phyloP scores from a whole-genome alignment of 2,888 invertebrate genomes.

The Orchesellides sinensis region DNA sequence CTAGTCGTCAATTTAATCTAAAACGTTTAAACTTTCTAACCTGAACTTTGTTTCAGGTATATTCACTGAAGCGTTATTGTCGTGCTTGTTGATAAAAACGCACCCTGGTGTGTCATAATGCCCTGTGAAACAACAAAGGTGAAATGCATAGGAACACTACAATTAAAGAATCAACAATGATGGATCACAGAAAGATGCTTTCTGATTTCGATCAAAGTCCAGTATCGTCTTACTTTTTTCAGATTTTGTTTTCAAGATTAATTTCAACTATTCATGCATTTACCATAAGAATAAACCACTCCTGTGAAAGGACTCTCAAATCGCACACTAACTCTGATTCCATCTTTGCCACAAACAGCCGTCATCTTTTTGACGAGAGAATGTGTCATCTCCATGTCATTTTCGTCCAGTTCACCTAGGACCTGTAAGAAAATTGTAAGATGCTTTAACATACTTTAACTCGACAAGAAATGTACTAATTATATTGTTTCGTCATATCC shows the following conservation, averaged over 20 bases:
- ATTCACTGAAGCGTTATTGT: constrained; percentile 17
- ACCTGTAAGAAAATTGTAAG: constrained; percentile 27
- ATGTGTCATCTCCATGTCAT: constrained; percentile 16
- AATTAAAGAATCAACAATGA: background rate
- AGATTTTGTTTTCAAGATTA: too few species aligned
- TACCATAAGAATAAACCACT: constrained; percentile 71
- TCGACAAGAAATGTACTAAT: background rate
- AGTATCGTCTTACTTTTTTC: background rate
- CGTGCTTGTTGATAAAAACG: constrained; percentile 67
- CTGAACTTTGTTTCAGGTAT: constrained; percentile 52
- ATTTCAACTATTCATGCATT: background rate
- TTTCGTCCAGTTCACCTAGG: constrained; percentile 9
- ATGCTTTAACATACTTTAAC: background rate
- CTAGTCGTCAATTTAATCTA: background rate
- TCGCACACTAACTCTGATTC: constrained; percentile 69
- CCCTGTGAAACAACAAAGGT: constrained; percentile 39
- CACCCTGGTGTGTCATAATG: constrained; percentile 71
- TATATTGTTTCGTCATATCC: background rate
- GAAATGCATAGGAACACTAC: too few species aligned
- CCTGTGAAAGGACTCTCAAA: constrained; percentile 70
- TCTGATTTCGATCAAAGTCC: background rate
- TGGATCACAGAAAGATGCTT: background rate
- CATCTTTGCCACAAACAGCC: constrained; percentile 71
- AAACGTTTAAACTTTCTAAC: constrained; percentile 3
- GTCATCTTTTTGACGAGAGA: constrained; percentile 68